Conservation (phyloP, 2,113 vertebrate genomes). For the Neotoma lepida region DNA sequence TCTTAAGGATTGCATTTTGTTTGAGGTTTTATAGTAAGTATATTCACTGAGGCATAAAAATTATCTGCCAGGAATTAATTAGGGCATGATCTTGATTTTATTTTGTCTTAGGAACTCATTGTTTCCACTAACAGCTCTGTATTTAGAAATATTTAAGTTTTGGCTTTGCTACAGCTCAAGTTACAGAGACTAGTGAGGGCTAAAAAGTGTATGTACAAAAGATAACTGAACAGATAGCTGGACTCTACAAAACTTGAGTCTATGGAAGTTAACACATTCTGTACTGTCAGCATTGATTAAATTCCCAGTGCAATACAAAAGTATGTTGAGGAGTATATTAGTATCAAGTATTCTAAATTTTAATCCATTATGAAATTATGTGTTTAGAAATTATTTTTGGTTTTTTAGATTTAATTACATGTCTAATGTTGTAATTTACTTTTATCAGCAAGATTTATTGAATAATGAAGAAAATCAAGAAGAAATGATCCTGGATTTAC, state of each 20-base stretch:
- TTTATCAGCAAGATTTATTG: constrained; percentile 86
- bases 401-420: constrained; percentile 19
- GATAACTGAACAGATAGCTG: constrained; percentile 15
- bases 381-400: neutral
- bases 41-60: constrained; percentile 74
- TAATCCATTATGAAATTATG: constrained; percentile 44
- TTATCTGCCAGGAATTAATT: constrained; percentile 66
- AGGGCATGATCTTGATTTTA: constrained; percentile 61
- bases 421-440: constrained; percentile 75
- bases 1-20: constrained; percentile 69
- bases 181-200: neutral
- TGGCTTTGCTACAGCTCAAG: neutral
- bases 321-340: neutral
- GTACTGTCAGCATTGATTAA: constrained; percentile 37
- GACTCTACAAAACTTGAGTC: constrained; percentile 14
- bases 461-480: constrained; percentile 89
- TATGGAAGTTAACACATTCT: constrained; percentile 24
- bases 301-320: constrained; percentile 24
- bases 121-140: constrained; percentile 40
- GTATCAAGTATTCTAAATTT: constrained; percentile 51
- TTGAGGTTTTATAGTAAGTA: constrained; percentile 74
- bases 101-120: constrained; percentile 56
- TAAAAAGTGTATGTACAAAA: neutral
- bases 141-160: constrained; percentile 35
- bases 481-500: constrained; percentile 90